Evolutionary conservation across 2,797 vertebrate species (phyloP), one percentile per base, ranked within the genome.

Genomic region (Cossypha dichroa): DNA sequence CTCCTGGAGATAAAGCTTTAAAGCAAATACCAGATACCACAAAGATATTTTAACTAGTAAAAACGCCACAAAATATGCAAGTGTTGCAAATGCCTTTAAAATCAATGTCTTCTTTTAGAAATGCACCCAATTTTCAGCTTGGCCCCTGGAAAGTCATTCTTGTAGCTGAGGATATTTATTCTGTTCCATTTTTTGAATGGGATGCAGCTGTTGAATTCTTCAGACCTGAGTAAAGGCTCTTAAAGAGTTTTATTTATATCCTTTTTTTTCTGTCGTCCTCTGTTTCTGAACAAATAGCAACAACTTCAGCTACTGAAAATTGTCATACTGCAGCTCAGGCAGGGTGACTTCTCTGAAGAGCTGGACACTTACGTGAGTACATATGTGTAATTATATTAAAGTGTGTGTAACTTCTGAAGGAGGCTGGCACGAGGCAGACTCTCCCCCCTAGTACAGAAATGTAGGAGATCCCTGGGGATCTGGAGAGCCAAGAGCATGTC

Each of bases 191-290:
- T 94, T 92, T 92, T 96, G 51, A 95, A 96, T 94, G 90, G 63
- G 96, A 88, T 88, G 90, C 94, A 95, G 94, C 94, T 96, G 93
- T 89, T 93, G 78, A 95, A 95, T 96, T 96, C 78, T 96, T 96
- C 75, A 88, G 81, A 93, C 79, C 85, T 91, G 75, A 95, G 76
- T 79, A 92, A 95, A 93, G 36, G 22, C 81, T 92, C 88, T 90
- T 88, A 19, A 88, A 85, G 66, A 13, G 68, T 85, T 92, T 94
- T 94, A 89, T 95, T 95, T 93, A 68, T 87, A 85, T 80, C 20
- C 0, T 0, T 0, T 51, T 69, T 93, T 94, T 80, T 45, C 62
- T 92, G 40, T 66, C 13, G 2, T 78, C 40, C 40, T 72, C 64
- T 91, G 36, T 14, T 83, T 90, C 64, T 83, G 66, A 88, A 59